These are phyloP conservation scores for Schizotus pectinicornis DNA, from an alignment of 2,888 invertebrate species.

Conservation along the genomic window DNA sequence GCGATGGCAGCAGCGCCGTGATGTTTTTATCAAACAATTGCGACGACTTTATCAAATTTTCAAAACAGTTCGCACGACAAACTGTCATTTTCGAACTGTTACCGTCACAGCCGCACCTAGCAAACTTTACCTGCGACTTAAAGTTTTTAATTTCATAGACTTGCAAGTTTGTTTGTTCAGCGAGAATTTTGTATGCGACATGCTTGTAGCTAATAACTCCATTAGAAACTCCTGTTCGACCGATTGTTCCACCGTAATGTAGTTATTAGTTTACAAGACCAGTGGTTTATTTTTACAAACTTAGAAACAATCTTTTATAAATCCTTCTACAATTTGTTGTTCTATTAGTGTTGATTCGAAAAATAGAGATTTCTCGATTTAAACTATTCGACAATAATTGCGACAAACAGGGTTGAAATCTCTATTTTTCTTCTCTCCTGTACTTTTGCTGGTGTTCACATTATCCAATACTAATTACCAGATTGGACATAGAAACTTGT, in stretches of 20 bases:
- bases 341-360: slow-evolving; percentile 19
- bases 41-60: slow-evolving; percentile 32
- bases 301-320: not conserved
- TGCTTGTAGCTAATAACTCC: slow-evolving; percentile 29
- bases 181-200: slow-evolving; percentile 21
- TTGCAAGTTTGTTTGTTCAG: slow-evolving; percentile 27
- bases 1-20: slow-evolving; percentile 21
- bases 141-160: slow-evolving; percentile 33
- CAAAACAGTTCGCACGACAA: slow-evolving; percentile 46
- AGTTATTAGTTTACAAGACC: slow-evolving; percentile 24
- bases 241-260: slow-evolving; percentile 13
- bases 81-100: slow-evolving; percentile 40
- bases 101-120: slow-evolving; percentile 40
- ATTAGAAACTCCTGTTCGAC: slow-evolving; percentile 10
- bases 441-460: slow-evolving; percentile 5
- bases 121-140: slow-evolving; percentile 39
- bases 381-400: slow-evolving; percentile 33
- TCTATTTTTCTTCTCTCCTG: slow-evolving; percentile 31
- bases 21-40: slow-evolving; percentile 21
- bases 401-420: slow-evolving; percentile 34
- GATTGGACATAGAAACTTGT: slow-evolving; percentile 23
- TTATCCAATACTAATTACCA: slow-evolving; percentile 17
- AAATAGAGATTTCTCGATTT: slow-evolving; percentile 35
- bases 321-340: slow-evolving; percentile 4
- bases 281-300: slow-evolving; percentile 9